Evolutionary conservation across 1,140 invertebrate genomes (phyloP).

Genomic region (Musca domestica): DNA sequence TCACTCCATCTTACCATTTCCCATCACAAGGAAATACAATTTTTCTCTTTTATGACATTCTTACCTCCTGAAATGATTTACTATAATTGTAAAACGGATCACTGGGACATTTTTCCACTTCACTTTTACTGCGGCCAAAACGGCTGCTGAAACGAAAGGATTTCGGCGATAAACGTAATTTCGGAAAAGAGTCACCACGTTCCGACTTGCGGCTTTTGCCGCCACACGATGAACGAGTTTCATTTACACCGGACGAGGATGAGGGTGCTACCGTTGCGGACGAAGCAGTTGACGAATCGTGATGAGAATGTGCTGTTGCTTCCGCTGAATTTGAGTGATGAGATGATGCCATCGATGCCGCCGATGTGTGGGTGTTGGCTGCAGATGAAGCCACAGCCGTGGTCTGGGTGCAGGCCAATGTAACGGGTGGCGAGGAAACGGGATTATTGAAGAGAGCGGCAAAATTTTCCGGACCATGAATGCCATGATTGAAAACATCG

Average conservation of each 20-base stretch:
- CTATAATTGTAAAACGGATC: constrained; percentile 50
- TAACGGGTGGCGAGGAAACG: constrained; percentile 35
- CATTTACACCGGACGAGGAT: not conserved
- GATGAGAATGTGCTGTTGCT: constrained; percentile 2
- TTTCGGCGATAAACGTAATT: constrained; percentile 46
- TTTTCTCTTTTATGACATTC: too few relatives aligned
- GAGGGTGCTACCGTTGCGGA: not conserved
- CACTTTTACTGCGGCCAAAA: constrained; percentile 51
- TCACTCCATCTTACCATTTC: too few relatives aligned
- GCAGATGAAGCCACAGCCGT: constrained; percentile 19
- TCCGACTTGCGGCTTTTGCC: constrained; percentile 44
- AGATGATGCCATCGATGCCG: too few relatives aligned
- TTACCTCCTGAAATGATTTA: constrained; percentile 52
- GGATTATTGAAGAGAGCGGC: constrained; percentile 41
- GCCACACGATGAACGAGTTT: not conserved
- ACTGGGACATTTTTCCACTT: constrained; percentile 46
- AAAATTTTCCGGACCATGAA: constrained; percentile 36
- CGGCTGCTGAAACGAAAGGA: constrained; percentile 51
- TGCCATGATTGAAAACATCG: constrained; percentile 40
- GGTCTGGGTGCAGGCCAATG: constrained; percentile 29
- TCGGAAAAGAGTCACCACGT: constrained; percentile 48
- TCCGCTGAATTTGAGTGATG: not conserved
- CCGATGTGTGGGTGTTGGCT: not conserved
- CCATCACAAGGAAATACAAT: too few relatives aligned
- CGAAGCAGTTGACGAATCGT: constrained; percentile 2